Base-by-base conservation (phyloP, 1,140 invertebrate genomes). In the Zophobas morio region DNA sequence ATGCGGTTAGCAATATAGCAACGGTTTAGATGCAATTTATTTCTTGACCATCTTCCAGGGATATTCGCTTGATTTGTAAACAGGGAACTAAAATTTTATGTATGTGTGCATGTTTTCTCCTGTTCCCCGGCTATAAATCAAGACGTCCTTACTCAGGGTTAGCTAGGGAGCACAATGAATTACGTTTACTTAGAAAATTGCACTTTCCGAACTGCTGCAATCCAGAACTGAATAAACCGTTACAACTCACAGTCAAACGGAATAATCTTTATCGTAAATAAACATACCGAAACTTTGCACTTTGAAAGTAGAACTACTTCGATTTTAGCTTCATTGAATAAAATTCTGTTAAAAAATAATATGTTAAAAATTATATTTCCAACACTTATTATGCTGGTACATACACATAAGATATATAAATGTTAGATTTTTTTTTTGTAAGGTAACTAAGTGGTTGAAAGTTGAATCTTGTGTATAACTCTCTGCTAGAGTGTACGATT, bases 181-280 rank as follows among this genome's bases (percentile, higher is more conserved):
- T 66, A 66, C 60, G 60, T 66, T 66, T 66, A 66, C 60, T 66
- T 66, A 66, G 39, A 66, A 66, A 66, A 66, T 42, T 66, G 60
- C 53, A 54, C 1, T 5, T 4, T 1, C 2, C 5, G 35, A 54
- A 54, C 20, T 20, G 20, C 20, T 20, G 20, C 49, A 42, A 66
- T 36, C 36, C 3, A 8, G 37, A 39, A 36, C n/a, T 60, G 56
- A 60, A 60, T n/a, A 53, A 53, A 53, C 49, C 2, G 20, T 53
- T 20, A 53, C 49, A 53, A 0, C 3, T 46, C 3, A 46, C 3
- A 46, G 42, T 46, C 42, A 46, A 46, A 3, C 3, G 8, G 42
- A 46, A 46, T 8, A 46, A 46, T 46, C 8, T 46, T 46, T 8
- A 8, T 46, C 42, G 8, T 46, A 46, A 46, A 46, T 46, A 46